phyloP scores from a whole-genome alignment of 53 echinoderm and acorn worm genomes.

The Stichopus horrens region DNA sequence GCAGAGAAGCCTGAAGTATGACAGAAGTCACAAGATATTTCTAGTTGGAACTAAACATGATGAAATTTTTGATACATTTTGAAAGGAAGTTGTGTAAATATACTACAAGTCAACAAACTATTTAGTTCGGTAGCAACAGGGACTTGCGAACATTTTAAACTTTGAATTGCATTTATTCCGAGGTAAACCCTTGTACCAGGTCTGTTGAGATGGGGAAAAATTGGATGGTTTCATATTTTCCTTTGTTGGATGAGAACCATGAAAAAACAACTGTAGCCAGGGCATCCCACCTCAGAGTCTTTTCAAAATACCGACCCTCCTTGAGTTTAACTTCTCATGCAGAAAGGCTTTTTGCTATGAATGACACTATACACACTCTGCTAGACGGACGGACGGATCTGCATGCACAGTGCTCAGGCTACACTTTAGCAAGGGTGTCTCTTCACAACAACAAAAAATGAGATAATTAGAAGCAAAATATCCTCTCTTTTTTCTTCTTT shows the following conservation, averaged over 20 bases:
- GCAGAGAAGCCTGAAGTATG: no score
- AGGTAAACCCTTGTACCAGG: no score
- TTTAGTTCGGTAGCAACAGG: no score
- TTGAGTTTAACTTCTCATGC: conserved; percentile 34
- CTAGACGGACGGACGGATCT: not conserved
- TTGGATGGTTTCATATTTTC: not conserved
- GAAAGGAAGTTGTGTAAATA: no score
- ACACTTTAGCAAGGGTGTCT: conserved; percentile 23
- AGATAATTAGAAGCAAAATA: conserved; percentile 24
- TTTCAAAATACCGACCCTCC: conserved; percentile 20
- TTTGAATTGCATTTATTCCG: no score
- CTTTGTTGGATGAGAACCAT: conserved; percentile 5
- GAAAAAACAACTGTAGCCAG: conserved; percentile 36
- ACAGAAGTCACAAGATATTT: no score
- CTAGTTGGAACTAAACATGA: no score
- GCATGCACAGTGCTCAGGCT: not conserved
- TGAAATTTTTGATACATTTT: no score
- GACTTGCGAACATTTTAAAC: no score
- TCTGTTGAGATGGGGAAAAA: not conserved
- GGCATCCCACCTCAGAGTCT: not conserved
- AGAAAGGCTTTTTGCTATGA: conserved; percentile 1
- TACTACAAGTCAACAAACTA: no score
- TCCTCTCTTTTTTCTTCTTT: conserved; percentile 4
- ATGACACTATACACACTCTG: not conserved
- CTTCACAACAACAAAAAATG: conserved; percentile 3